Conservation (phyloP, 2,797 vertebrate genomes). For the Myripristis jacobus region DNA sequence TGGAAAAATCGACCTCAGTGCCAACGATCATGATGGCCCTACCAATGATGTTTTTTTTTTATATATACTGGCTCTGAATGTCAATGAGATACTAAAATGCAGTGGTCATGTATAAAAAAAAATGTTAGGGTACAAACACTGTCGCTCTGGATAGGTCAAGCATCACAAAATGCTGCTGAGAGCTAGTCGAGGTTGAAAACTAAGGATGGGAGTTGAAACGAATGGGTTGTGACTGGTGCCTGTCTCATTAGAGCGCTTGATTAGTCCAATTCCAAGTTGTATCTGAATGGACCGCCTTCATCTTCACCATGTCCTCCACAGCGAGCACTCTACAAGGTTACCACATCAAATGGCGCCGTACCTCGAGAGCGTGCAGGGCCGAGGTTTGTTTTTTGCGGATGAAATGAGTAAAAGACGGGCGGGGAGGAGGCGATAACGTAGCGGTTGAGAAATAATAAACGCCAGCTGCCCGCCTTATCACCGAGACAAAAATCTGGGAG, state of each 20-base stretch:
- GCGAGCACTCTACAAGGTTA: slow-evolving; percentile 18
- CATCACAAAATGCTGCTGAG: slow-evolving; percentile 21
- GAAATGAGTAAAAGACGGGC: slow-evolving; percentile 35
- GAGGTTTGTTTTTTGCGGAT: slow-evolving; percentile 57
- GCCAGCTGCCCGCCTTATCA: slow-evolving; percentile 70
- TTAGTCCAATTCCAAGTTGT: slow-evolving; percentile 51
- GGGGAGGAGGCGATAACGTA: slow-evolving; percentile 32
- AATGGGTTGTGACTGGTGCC: slow-evolving; percentile 35
- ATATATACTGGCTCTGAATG: slow-evolving; percentile 46
- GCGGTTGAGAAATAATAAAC: slow-evolving; percentile 64
- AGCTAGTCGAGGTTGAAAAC: slow-evolving; percentile 27
- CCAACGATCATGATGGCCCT: slow-evolving; percentile 25
- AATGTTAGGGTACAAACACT: slow-evolving; percentile 17
- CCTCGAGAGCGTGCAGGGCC: slow-evolving; percentile 12
- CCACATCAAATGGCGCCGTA: slow-evolving; percentile 24
- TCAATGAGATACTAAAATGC: slow-evolving; percentile 58
- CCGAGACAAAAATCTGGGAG: slow-evolving; percentile 47
- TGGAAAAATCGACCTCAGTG: slow-evolving; percentile 28
- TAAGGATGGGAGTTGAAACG: slow-evolving; percentile 12
- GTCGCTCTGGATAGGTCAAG: slow-evolving; percentile 47
- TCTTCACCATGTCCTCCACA: slow-evolving; percentile 8
- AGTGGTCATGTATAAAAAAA: slow-evolving; percentile 10
- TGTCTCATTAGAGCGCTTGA: slow-evolving; percentile 39
- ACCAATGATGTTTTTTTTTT: slow-evolving; percentile 35
- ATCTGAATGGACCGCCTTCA: slow-evolving; percentile 26